Percentiles rank a stretch among this genome's conserved stretches.
These are phyloP conservation scores for Pangasianodon hypophthalmus DNA, from an alignment of 2,113 vertebrate genomes.

Conservation along the genomic window DNA sequence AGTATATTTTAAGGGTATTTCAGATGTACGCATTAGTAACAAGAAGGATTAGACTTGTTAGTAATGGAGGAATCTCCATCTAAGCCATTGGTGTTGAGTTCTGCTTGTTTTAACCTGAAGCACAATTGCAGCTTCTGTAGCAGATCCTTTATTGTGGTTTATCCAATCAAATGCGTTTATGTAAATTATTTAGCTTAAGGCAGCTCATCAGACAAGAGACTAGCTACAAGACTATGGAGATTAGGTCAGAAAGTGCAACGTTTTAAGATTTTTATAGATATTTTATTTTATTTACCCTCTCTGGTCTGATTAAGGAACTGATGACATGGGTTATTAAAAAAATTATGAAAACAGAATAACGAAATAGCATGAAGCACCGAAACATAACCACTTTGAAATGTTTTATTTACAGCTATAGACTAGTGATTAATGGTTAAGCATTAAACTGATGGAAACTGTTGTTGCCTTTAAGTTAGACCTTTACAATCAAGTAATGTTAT, in stretches of 20 bases:
- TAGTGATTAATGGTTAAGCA: not conserved
- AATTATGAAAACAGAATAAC: not conserved
- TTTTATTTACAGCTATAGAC: not conserved
- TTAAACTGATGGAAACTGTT: not conserved
- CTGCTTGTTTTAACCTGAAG: not conserved
- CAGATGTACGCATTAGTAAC: not conserved
- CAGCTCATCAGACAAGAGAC: not conserved
- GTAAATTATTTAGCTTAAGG: too few species aligned
- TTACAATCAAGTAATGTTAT: not conserved
- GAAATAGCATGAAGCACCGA: not conserved
- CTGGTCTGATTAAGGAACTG: too few species aligned
- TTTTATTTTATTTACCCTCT: too few species aligned
- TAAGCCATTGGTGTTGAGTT: not conserved
- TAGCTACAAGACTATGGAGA: not conserved
- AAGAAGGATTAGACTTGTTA: not conserved
- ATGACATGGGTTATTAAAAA: not conserved
- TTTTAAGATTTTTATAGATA: too few species aligned
- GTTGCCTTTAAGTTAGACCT: not conserved
- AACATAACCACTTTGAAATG: not conserved
- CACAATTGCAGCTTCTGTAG: not conserved
- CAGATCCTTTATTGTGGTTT: not conserved
- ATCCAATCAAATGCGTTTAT: not conserved
- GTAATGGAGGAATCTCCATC: not conserved
- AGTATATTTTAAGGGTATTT: not conserved
- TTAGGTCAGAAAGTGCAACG: not conserved